Base-by-base conservation (phyloP, 2,113 vertebrate species). In the Oncorhynchus kisutch region DNA sequence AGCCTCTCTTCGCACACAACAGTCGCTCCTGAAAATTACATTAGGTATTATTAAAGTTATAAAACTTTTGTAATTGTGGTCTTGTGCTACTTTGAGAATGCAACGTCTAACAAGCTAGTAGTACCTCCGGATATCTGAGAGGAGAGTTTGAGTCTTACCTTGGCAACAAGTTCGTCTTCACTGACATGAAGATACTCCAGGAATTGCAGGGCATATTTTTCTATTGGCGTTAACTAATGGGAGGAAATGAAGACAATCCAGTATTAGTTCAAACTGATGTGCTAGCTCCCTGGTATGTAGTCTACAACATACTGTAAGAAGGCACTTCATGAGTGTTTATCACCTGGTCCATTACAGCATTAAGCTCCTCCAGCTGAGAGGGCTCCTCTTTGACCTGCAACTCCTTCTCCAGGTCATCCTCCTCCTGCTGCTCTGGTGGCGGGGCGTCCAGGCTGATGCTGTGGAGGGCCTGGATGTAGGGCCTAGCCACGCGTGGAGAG, bases 381-480 rank as follows among this genome's bases (percentile, higher is more conserved):
- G 93, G 89, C 14, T 96, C 95, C 27, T 93, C 93, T 0, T 76
- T 86, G 70, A 20, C 6, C 34, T 82, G 79, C 57, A 78, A 88
- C 67, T 89, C 90, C 5, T 75, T 72, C 31, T 92, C 87, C 0
- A 67, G 76, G 34, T 88, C 90, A 0, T 85, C 90, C 1, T 89
- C 77, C 24, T 84, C 54, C 20, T 67, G 51, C 25, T 78, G 67
- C 64, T 90, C 74, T 2, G 78, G 49, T 3, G 79, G 66, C 9
- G 34, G 66, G 11, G 75, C 75, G 51, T 95, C 95, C 79, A 89
- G 90, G 78, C 94, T 93, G 74, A 96, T 97, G 81, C 95, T 95
- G 87, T 96, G 95, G 54, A 98, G 95, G 68, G 96, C 96, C 93
- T 96, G 94, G 78, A 97, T 96, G 91, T 97, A 97, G 9, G 96